Percentiles rank a stretch among this genome's conserved stretches.
phyloP scores from a whole-genome alignment of 2,113 vertebrate species.

The Telmatochromis sp. region DNA sequence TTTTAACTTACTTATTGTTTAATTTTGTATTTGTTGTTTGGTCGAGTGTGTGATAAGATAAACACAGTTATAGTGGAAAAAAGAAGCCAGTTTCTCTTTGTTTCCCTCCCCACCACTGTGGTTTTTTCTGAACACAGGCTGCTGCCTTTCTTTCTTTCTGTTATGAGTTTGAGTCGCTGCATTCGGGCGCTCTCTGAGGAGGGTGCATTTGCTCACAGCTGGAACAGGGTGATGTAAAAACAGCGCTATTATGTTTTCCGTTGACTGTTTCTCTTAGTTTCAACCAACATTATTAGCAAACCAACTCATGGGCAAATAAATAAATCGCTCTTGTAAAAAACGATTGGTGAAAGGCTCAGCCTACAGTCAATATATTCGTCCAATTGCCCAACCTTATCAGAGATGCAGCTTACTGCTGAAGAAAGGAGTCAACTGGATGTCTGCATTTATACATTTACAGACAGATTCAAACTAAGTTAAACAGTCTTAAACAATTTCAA shows the following conservation, averaged over 20 bases:
- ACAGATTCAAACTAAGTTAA: background rate
- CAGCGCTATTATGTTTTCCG: rapidly evolving
- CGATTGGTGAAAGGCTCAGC: background rate
- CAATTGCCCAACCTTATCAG: background rate
- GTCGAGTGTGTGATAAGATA: rapidly evolving
- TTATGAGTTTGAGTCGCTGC: background rate
- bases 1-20: background rate
- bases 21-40: background rate
- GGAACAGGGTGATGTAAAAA: background rate
- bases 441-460: background rate
- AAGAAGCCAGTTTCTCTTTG: background rate
- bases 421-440: background rate
- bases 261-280: background rate
- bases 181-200: rapidly evolving
- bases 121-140: background rate
- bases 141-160: background rate
- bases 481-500: background rate
- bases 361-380: rapidly evolving
- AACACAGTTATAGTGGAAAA: background rate
- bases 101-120: rapidly evolving
- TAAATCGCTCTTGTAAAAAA: background rate
- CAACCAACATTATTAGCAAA: rapidly evolving
- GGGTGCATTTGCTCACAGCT: background rate
- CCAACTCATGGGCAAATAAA: background rate
- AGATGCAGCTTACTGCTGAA: background rate